Percentiles rank a stretch among this genome's conserved stretches.
phyloP scores from a whole-genome alignment of 2,113 vertebrate species.

The Dipodomys stephensi region DNA sequence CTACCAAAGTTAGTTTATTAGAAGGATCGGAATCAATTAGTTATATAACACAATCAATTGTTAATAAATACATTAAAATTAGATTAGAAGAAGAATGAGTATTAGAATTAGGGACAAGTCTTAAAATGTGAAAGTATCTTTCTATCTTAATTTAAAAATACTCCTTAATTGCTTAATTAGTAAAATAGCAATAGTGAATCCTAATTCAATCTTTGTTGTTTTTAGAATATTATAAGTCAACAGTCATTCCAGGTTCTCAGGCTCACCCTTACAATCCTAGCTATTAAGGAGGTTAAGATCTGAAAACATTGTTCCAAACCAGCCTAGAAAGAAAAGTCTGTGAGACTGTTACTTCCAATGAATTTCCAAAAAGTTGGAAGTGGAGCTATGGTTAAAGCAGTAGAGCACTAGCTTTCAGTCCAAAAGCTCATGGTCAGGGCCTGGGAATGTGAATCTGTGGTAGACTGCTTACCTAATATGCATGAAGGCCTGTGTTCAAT shows the following conservation, averaged over 20 bases:
- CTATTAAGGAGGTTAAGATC: too few relatives aligned
- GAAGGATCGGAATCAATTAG: conserved; percentile 56
- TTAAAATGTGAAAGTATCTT: background rate
- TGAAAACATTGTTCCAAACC: too few relatives aligned
- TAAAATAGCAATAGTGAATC: background rate
- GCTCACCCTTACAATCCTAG: too few relatives aligned
- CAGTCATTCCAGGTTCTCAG: background rate
- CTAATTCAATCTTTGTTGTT: background rate
- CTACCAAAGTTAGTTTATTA: conserved; percentile 40
- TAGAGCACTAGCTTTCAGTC: too few relatives aligned
- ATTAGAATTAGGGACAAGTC: background rate
- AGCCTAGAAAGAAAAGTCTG: too few relatives aligned
- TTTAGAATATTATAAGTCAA: conserved; percentile 4
- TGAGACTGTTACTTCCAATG: too few relatives aligned
- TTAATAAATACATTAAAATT: conserved; percentile 57
- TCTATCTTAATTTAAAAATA: conserved; percentile 21
- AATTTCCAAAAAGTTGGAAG: too few relatives aligned
- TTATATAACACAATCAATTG: conserved; percentile 61
- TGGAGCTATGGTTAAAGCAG: too few relatives aligned
- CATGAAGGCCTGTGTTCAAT: too few relatives aligned
- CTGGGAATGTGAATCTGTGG: too few relatives aligned
- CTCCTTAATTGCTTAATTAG: background rate
- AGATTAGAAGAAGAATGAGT: background rate
- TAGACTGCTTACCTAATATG: too few relatives aligned
- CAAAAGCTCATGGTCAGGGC: too few relatives aligned